These are phyloP conservation scores for Sinodicranocentrus sp. DNA, from an alignment of 2,888 invertebrate species.

Conservation along the genomic window DNA sequence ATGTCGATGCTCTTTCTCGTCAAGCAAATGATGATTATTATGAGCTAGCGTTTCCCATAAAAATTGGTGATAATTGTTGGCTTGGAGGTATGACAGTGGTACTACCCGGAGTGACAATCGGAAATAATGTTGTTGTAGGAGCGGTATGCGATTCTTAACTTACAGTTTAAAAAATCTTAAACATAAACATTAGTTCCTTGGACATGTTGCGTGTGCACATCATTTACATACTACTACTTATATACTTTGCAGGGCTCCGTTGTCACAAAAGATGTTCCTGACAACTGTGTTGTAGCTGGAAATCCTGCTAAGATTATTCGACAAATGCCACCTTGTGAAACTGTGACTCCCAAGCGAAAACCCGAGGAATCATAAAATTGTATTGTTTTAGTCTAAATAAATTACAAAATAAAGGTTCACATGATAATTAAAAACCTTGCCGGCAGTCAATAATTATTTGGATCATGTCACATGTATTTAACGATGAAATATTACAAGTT, in stretches of 20 bases:
- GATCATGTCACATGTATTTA: too few species aligned
- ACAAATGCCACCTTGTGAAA: slow-evolving; percentile 54
- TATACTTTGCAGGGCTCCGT: slow-evolving; percentile 69
- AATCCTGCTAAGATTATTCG: slow-evolving; percentile 72
- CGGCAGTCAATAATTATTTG: too few species aligned
- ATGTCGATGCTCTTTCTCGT: slow-evolving; percentile 38
- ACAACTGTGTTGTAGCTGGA: slow-evolving; percentile 69
- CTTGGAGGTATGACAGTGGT: slow-evolving; percentile 72
- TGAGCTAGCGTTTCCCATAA: slow-evolving; percentile 70
- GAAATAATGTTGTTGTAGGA: slow-evolving; percentile 60
- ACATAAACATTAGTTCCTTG: too few species aligned
- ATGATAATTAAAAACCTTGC: background rate
- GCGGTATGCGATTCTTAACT: too few species aligned
- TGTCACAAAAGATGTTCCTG: slow-evolving; percentile 72
- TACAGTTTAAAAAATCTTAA: too few species aligned
- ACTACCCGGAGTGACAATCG: slow-evolving; percentile 75
- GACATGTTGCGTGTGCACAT: too few species aligned
- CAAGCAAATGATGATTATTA: slow-evolving; percentile 56
- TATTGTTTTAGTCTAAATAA: background rate
- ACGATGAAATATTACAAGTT: too few species aligned
- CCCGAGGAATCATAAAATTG: background rate
- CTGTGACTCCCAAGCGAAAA: slow-evolving; percentile 3
- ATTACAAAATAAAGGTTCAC: background rate
- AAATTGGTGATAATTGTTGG: slow-evolving; percentile 68
- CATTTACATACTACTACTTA: too few species aligned